phyloP scores from a whole-genome alignment of 2,113 vertebrate genomes.

The Chelonoidis abingdonii region DNA sequence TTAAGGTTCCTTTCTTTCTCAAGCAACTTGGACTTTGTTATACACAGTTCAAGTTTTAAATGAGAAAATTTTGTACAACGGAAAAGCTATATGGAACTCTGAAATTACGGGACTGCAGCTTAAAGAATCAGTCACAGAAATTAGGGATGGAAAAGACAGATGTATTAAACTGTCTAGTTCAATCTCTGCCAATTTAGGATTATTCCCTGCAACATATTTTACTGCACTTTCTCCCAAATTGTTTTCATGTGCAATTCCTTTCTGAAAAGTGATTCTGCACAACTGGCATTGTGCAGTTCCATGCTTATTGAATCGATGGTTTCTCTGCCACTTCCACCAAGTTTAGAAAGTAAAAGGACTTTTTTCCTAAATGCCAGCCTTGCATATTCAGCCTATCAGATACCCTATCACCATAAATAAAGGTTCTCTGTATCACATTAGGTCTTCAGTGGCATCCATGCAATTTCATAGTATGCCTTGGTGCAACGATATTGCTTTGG shows the following conservation, averaged over 20 bases:
- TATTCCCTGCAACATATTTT: conserved; percentile 41
- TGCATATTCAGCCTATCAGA: not conserved
- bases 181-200: conserved; percentile 31
- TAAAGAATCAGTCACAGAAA: conserved; percentile 37
- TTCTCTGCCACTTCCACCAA: not conserved
- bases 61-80: not conserved
- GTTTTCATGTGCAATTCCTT: conserved; percentile 16
- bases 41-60: conserved; percentile 12
- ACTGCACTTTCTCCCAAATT: conserved; percentile 4
- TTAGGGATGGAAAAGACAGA: conserved; percentile 14
- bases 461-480: not conserved
- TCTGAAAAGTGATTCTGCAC: not conserved
- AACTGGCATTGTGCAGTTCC: not conserved
- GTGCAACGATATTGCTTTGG: not conserved
- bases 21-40: not conserved
- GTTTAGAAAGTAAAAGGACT: not conserved
- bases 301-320: not conserved
- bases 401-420: not conserved
- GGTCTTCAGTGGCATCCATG: not conserved
- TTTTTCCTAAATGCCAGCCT: not conserved
- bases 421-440: not conserved
- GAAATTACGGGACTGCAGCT: conserved; percentile 16
- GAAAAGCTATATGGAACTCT: not conserved
- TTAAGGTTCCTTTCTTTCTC: not conserved
- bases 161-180: conserved; percentile 43